Evolutionary conservation across 2,888 invertebrate genomes (phyloP).

Genomic region (Blomia tropicalis): DNA sequence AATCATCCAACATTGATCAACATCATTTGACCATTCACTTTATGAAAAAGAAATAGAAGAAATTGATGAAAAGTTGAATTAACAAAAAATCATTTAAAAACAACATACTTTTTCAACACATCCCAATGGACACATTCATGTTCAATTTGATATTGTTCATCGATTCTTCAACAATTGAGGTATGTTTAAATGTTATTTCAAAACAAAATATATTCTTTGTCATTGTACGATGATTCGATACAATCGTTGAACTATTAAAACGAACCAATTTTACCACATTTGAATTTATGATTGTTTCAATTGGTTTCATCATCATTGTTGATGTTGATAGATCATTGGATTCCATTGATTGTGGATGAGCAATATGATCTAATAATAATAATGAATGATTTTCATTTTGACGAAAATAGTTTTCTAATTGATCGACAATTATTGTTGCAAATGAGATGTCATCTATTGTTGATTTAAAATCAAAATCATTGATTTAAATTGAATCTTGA

Average conservation of each 20-base stretch:
- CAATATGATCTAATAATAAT: too few species aligned
- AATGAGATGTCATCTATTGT: background rate
- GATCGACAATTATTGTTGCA: background rate
- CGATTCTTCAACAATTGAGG: background rate
- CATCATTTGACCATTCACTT: slow-evolving; percentile 8
- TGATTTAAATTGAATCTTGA: background rate
- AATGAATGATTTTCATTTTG: background rate
- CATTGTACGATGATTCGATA: too few species aligned
- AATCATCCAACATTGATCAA: background rate
- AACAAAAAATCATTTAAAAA: background rate
- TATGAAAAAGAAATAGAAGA: background rate
- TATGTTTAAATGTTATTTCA: slow-evolving; percentile 9
- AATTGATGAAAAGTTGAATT: background rate
- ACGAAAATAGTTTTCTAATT: slow-evolving; percentile 3
- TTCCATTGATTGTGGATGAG: too few species aligned
- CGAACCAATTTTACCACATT: background rate
- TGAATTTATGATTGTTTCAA: background rate
- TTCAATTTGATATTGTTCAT: too few species aligned
- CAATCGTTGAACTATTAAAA: background rate
- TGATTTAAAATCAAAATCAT: background rate
- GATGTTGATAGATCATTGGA: too few species aligned
- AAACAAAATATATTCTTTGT: too few species aligned
- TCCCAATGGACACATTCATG: slow-evolving; percentile 17
- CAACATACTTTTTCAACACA: background rate
- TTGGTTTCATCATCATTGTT: background rate